phyloP scores from a whole-genome alignment of 2,797 vertebrate species.

The Sebastes steindachneri region DNA sequence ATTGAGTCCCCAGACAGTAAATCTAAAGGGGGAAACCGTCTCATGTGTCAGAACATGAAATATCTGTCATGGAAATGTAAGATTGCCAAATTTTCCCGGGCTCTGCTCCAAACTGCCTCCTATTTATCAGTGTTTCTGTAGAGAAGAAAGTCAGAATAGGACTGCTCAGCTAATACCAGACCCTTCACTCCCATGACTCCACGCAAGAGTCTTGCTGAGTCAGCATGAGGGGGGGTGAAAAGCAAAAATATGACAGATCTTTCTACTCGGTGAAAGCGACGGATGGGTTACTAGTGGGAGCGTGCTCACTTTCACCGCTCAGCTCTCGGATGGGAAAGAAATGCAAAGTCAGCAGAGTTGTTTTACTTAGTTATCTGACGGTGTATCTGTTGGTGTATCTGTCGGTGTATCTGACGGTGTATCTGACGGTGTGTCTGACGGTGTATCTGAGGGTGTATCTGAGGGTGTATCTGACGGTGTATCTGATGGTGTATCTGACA shows the following conservation, averaged over 20 bases:
- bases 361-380: background rate
- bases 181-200: background rate
- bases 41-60: slow-evolving; percentile 19
- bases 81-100: slow-evolving; percentile 23
- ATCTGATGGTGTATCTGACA: accelerated
- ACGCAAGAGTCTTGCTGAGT: slow-evolving; percentile 26
- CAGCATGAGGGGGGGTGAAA: background rate
- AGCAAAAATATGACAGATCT: slow-evolving; percentile 24
- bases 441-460: too few relatives aligned
- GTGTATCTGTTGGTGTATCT: too few relatives aligned
- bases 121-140: slow-evolving; percentile 34
- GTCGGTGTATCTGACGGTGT: too few relatives aligned
- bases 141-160: slow-evolving; percentile 5
- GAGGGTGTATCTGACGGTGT: accelerated
- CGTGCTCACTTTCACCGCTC: background rate
- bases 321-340: slow-evolving; percentile 2
- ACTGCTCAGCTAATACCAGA: slow-evolving; percentile 16
- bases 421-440: accelerated
- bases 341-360: slow-evolving; percentile 16
- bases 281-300: slow-evolving; percentile 9
- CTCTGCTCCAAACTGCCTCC: slow-evolving; percentile 23
- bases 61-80: slow-evolving; percentile 6
- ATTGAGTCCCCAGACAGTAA: slow-evolving; percentile 10
- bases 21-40: background rate
- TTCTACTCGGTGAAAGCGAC: background rate